Percentiles rank a stretch among this genome's conserved stretches.
Conservation (phyloP, 2,797 vertebrate genomes). For the Amblyopsis hoosieri region DNA sequence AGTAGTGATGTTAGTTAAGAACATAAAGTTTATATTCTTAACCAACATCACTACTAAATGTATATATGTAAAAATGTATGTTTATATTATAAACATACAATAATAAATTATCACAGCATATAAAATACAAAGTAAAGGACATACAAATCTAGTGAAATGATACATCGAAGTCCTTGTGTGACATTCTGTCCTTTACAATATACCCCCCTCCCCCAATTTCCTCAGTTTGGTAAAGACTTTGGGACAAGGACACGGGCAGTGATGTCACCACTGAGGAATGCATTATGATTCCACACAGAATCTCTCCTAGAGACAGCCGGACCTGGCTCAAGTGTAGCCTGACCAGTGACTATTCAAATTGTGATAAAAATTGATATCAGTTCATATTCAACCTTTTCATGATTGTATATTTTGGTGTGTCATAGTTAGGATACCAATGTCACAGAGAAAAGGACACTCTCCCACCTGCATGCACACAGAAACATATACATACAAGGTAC, state of each 20-base stretch:
- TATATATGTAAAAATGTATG: too few relatives aligned
- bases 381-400: slow-evolving; percentile 47
- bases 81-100: too few relatives aligned
- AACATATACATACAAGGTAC: too few relatives aligned
- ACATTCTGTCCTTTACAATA: slow-evolving; percentile 34
- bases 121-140: slow-evolving; percentile 19
- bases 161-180: slow-evolving; percentile 20
- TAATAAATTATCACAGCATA: slow-evolving; percentile 15
- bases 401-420: slow-evolving; percentile 56
- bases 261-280: slow-evolving; percentile 59
- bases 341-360: slow-evolving; percentile 31
- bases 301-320: slow-evolving; percentile 54
- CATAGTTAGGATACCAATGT: slow-evolving; percentile 19
- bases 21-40: background rate
- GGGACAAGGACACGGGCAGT: slow-evolving; percentile 53
- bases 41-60: too few relatives aligned
- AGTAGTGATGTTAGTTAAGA: slow-evolving; percentile 11
- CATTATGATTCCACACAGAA: slow-evolving; percentile 46
- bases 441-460: slow-evolving; percentile 39
- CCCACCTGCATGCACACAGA: too few relatives aligned
- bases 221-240: slow-evolving; percentile 52
- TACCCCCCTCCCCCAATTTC: slow-evolving; percentile 34
- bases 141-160: slow-evolving; percentile 36
- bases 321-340: slow-evolving; percentile 39
- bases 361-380: slow-evolving; percentile 55